Percentiles rank a stretch among this genome's conserved stretches.
These are phyloP conservation scores for Cynocephalus volans DNA, from an alignment of 2,113 vertebrate species.

Conservation along the genomic window DNA sequence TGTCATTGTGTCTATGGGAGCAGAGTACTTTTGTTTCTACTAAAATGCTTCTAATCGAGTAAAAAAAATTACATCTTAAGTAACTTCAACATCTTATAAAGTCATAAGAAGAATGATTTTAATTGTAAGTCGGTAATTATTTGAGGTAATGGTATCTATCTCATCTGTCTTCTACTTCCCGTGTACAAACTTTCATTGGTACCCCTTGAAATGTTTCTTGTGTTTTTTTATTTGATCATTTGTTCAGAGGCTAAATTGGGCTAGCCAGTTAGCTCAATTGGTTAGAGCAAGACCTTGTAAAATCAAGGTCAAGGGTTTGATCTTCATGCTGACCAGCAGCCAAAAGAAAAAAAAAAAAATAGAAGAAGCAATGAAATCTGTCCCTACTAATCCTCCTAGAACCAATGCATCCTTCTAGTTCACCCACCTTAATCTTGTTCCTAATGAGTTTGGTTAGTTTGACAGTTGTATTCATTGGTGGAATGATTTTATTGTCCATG, in stretches of 20 bases:
- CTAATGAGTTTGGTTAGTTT: background rate
- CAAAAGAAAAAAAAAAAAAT: too few relatives aligned
- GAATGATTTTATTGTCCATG: background rate
- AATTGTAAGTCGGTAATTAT: slow-evolving; percentile 32
- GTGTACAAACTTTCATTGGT: background rate
- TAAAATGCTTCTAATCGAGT: background rate
- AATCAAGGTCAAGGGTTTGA: too few relatives aligned
- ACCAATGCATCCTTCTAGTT: background rate
- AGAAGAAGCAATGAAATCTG: background rate
- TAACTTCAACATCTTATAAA: background rate
- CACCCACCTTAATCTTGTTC: background rate
- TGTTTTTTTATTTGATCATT: background rate
- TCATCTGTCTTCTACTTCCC: background rate
- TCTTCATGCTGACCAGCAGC: too few relatives aligned
- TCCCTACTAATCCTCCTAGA: background rate
- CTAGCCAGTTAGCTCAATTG: too few relatives aligned
- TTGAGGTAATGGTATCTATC: slow-evolving; percentile 1
- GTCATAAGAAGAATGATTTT: slow-evolving; percentile 17
- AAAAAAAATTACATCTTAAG: slow-evolving; percentile 25
- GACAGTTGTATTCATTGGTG: background rate
- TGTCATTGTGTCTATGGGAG: background rate
- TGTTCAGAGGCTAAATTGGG: background rate
- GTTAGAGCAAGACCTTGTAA: too few relatives aligned
- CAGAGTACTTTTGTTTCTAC: background rate
- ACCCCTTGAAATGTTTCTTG: background rate